Conservation (phyloP, 1,140 invertebrate genomes). For the Macrosteles quadrilineatus region DNA sequence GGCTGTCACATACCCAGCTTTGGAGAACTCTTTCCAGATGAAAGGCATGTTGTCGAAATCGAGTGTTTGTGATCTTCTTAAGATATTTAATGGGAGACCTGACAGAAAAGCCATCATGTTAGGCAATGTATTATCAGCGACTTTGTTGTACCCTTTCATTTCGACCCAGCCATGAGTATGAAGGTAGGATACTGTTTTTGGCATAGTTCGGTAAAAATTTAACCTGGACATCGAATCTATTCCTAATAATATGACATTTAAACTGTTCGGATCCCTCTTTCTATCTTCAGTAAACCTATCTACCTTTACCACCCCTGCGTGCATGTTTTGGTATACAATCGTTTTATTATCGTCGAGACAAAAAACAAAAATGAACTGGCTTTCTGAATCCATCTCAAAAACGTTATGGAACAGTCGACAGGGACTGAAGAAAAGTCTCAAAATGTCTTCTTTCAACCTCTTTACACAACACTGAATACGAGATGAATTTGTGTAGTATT, state of each 20-base stretch:
- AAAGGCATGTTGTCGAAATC: slow-evolving; percentile 67
- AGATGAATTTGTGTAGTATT: no score
- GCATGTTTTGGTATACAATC: no score
- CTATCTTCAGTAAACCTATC: no score
- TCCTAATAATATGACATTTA: slow-evolving; percentile 66
- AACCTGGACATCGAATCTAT: slow-evolving; percentile 83
- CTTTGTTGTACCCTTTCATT: slow-evolving; percentile 64
- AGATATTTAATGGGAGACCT: slow-evolving; percentile 57
- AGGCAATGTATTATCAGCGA: slow-evolving; percentile 79
- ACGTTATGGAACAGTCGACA: no score
- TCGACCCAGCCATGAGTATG: slow-evolving; percentile 58
- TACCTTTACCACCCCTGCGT: no score
- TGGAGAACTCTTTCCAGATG: slow-evolving; percentile 74
- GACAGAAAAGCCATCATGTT: slow-evolving; percentile 77
- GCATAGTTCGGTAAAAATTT: slow-evolving; percentile 73
- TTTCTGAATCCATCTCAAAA: no score
- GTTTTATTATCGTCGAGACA: no score
- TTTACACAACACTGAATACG: no score
- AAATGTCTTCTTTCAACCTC: no score
- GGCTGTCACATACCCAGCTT: slow-evolving; percentile 72
- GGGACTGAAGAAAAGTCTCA: no score
- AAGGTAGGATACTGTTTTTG: slow-evolving; percentile 66
- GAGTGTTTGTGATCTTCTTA: slow-evolving; percentile 50
- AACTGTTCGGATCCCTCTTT: slow-evolving; percentile 32
- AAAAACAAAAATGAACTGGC: no score